Percentiles rank a stretch among this genome's conserved stretches.
phyloP scores from a whole-genome alignment of 2,888 invertebrate species.

The Erebia palarica region DNA sequence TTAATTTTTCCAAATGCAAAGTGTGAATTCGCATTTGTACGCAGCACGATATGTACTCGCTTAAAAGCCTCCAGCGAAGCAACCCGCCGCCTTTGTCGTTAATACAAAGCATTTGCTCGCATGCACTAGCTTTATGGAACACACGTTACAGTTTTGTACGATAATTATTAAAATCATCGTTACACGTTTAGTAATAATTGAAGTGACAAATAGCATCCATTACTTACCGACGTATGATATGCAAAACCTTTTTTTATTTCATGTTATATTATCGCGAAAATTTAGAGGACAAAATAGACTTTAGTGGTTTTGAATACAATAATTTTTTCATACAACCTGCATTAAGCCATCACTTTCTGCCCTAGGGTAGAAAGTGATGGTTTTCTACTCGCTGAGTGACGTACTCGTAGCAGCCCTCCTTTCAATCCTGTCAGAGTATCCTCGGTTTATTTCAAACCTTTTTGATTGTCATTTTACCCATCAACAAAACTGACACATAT shows the following conservation, averaged over 20 bases:
- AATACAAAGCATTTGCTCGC: slow-evolving; percentile 71
- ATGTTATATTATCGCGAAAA: not conserved
- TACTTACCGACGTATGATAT: no score
- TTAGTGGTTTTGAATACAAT: no score
- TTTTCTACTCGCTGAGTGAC: no score
- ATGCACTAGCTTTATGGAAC: slow-evolving; percentile 49
- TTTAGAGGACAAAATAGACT: not conserved
- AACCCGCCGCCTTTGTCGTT: slow-evolving; percentile 71
- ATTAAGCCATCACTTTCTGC: no score
- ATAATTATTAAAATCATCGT: not conserved
- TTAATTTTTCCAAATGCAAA: slow-evolving; percentile 79
- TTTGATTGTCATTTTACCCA: no score
- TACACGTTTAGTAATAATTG: not conserved
- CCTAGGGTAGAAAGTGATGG: no score
- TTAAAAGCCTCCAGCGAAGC: slow-evolving; percentile 71
- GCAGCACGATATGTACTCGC: slow-evolving; percentile 70
- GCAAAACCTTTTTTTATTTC: no score
- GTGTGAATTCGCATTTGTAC: slow-evolving; percentile 76
- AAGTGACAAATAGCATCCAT: not conserved
- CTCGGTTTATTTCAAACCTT: no score
- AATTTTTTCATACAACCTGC: no score
- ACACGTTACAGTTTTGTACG: not conserved
- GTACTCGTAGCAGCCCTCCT: no score
- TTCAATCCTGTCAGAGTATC: no score
- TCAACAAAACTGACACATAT: no score